A percentile compares a stretch with the other conserved stretches of the same genome.
These are phyloP conservation scores for Grammomys surdaster DNA, from an alignment of 2,113 vertebrate genomes.

Conservation along the genomic window DNA sequence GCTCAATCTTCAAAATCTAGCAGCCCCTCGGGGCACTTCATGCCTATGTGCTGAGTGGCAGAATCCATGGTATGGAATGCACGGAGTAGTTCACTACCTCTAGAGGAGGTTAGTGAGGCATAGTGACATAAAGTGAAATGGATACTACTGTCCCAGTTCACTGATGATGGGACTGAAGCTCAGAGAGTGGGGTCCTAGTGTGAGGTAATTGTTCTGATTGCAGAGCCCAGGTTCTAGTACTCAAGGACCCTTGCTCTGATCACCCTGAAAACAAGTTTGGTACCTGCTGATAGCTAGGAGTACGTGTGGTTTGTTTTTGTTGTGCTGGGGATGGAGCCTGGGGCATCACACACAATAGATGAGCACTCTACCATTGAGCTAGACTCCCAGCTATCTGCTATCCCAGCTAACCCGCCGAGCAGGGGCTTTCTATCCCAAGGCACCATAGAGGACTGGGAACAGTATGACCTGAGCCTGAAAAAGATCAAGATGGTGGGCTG, in stretches of 20 bases:
- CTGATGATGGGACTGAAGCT: not conserved
- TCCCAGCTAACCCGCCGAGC: too few species aligned
- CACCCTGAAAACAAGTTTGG: not conserved
- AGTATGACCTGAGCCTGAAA: not conserved
- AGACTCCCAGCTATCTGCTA: not conserved
- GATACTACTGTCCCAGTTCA: not conserved
- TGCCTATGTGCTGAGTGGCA: not conserved
- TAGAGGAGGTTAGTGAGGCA: not conserved
- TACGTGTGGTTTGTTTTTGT: not conserved
- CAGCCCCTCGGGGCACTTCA: not conserved
- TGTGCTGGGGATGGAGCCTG: not conserved
- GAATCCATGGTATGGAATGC: too few species aligned
- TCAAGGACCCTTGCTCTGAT: not conserved
- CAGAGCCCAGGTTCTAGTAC: not conserved
- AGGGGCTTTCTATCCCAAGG: not conserved
- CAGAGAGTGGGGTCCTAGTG: not conserved
- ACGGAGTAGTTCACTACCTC: not conserved
- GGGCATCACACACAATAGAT: not conserved
- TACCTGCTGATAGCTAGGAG: not conserved
- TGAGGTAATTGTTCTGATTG: not conserved
- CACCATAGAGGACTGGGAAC: not conserved
- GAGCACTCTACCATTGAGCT: not conserved
- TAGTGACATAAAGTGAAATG: not conserved
- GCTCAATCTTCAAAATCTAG: not conserved
- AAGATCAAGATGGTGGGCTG: not conserved